Evolutionary conservation across 2,797 vertebrate genomes (phyloP), one percentile per base, ranked within the genome.

Genomic region (Nasua narica): DNA sequence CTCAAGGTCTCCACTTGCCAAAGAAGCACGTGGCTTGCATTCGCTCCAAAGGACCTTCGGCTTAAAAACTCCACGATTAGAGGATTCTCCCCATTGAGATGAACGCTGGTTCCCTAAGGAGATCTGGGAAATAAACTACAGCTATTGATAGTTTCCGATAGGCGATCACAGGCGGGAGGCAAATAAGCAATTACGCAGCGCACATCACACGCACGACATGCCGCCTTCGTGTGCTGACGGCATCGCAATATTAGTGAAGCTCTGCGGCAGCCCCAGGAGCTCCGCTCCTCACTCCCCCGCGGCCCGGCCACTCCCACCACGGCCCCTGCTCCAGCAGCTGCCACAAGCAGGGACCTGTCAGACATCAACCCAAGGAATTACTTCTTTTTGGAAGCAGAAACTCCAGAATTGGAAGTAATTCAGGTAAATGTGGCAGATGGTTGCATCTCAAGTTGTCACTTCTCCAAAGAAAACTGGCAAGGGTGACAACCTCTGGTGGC

Each of bases 391-490:
- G 56, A 95, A 94, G 58, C 67, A 96, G 69, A 81, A 94, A 84
- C 58, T 91, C 43, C 37, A 46, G 46, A 93, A 69, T 21, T 48
- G 40, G 37, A 94, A 43, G 29, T 19, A 65, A 94, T 81, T 87
- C 43, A 92, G 91, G 81, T 56, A 90, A 93, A 67, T 2, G 35
- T 83, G 72, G 93, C 91, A 97, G 93, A 94, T 93, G 90, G 94
- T 56, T 46, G 58, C 77, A 83, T 88, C 95, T 94, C 52, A 65
- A 85, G 70, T 88, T 96, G 94, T 96, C 93, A 90, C 67, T 84
- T 96, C 96, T 96, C 65, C 43, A 76, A 95, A 97, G 87, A 69
- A 94, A 94, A n/a, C n/a, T 60, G 77, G 87, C 87, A 70, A 95
- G 84, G 87, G 83, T 90, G 79, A 90, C 84, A 83, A 92, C 79